Base-by-base conservation (phyloP, 2,113 vertebrate genomes). In the Erythrocercus mccallii region DNA sequence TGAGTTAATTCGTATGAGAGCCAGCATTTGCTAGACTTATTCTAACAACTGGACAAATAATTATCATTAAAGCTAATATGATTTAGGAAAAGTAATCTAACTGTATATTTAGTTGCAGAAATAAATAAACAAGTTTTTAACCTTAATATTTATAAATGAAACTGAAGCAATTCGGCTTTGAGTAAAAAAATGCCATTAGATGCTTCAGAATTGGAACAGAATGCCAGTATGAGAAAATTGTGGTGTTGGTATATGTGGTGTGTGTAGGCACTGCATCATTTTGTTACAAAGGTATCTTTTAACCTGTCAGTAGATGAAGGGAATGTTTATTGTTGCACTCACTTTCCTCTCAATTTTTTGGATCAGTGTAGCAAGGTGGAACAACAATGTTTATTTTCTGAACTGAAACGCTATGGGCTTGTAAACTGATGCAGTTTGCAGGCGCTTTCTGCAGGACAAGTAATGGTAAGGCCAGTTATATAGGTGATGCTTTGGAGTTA, bases 351-450 rank as follows among this genome's bases (percentile, higher is more conserved):
- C 14, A 31, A 0, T 53, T 58, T 87, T 73, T 47, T 33, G 33
- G 28, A 6, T 81, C 66, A 66, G 14, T 53, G 60, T 74, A 40
- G 19, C 5, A 2, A 42, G 57, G n/a, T 50, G 3, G 13, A 45
- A 71, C 27, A 0, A 2, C 2, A 0, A 3, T 48, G 12, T 78
- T 73, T 70, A 15, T 57, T 62, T 78, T 84, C 22, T 4, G 1
- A 79, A 48, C 61, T 13, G 37, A 87, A 70, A 61, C 7, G 3
- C 7, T 24, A 0, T 9, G 31, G 28, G 14, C 20, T 70, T 90
- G 25, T 14, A 81, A 65, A 66, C 4, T 11, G 6, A 7, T 20
- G 2, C 6, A n/a, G 24, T 37, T 54, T 71, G 37, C 13, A 42
- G 22, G 11, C 27, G 7, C 37, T 79, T 85, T 71, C 31, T 81